Percentiles rank a stretch among this genome's conserved stretches.
These are phyloP conservation scores for Champsocephalus esox DNA, from an alignment of 2,797 vertebrate genomes.

Conservation along the genomic window DNA sequence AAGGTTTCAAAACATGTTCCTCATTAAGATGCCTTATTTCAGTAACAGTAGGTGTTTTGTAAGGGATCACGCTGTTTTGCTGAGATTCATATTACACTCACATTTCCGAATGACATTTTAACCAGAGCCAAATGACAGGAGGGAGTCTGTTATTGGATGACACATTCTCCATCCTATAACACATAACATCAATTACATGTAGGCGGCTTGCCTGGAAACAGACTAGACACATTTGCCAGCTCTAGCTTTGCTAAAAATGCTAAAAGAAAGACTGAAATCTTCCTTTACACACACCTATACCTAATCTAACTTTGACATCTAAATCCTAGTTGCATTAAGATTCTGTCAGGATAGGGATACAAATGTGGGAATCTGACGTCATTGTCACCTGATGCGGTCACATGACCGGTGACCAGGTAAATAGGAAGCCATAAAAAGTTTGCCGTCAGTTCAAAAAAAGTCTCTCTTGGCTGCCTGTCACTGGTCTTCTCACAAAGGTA, in stretches of 20 bases:
- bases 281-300: background rate
- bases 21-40: background rate
- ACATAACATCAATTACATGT: slow-evolving; percentile 5
- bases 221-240: background rate
- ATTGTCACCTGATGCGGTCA: no score
- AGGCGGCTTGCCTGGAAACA: background rate
- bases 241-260: background rate
- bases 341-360: slow-evolving; percentile 27
- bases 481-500: no score
- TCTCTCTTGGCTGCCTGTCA: no score
- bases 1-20: background rate
- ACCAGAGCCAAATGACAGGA: slow-evolving; percentile 9
- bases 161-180: slow-evolving; percentile 13
- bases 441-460: no score
- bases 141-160: background rate
- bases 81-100: background rate
- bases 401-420: no score
- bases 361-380: no score
- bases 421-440: no score
- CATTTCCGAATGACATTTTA: slow-evolving; percentile 16
- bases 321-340: slow-evolving; percentile 17
- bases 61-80: slow-evolving; percentile 3
- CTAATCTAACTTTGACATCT: slow-evolving; percentile 19
- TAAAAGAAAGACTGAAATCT: slow-evolving; percentile 5
- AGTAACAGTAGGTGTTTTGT: background rate